Conservation (phyloP, 2,113 vertebrate genomes). For the Mormyrus iriodes region DNA sequence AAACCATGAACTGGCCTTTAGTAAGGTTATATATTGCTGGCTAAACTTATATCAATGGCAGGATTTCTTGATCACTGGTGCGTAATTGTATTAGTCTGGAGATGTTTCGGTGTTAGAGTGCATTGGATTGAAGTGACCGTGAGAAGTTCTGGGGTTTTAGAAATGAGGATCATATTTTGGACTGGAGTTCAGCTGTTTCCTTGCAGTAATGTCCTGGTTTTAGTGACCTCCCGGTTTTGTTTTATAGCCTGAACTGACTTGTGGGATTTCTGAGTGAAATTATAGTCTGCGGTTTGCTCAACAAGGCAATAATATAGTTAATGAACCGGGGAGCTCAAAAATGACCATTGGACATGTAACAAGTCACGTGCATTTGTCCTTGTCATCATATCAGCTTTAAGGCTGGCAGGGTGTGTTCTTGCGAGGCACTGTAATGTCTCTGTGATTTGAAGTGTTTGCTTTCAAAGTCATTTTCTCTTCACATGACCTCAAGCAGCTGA, state of each 20-base stretch:
- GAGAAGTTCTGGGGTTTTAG: background rate
- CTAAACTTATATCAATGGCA: background rate
- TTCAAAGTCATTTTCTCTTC: background rate
- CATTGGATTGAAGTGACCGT: background rate
- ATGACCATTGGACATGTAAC: background rate
- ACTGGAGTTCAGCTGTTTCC: background rate
- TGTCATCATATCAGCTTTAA: background rate
- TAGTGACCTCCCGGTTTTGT: background rate
- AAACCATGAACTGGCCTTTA: background rate
- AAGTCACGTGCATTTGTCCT: background rate
- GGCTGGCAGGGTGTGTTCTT: background rate
- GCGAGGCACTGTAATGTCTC: background rate
- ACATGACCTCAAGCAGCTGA: background rate
- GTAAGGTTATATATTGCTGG: background rate
- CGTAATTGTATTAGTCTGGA: background rate
- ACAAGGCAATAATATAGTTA: constrained; percentile 5
- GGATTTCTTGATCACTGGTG: background rate
- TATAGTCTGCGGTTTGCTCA: background rate
- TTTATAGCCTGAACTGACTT: background rate
- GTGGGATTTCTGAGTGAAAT: constrained; percentile 8
- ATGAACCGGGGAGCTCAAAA: background rate
- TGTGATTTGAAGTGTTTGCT: background rate
- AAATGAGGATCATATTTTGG: background rate
- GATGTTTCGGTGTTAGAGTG: background rate
- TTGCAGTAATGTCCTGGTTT: background rate